Evolutionary conservation across 2,797 vertebrate genomes (phyloP).

Genomic region (Haliaeetus albicilla): DNA sequence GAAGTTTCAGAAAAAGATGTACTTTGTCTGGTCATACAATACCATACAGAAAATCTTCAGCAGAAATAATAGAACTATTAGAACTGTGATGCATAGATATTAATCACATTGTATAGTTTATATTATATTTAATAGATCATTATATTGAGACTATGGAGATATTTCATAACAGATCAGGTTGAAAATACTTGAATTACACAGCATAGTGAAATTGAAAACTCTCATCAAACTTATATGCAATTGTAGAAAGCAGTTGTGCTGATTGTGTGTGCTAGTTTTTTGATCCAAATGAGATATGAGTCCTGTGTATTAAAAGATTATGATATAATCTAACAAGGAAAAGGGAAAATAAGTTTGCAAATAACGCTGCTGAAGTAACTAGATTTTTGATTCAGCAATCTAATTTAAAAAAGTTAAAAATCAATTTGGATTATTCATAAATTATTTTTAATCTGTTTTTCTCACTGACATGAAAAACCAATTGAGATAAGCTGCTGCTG

Average conservation of each 20-base stretch:
- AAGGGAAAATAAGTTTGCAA: not conserved
- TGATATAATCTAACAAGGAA: not conserved
- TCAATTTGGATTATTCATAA: not conserved
- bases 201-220: not conserved
- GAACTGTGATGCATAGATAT: not conserved
- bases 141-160: not conserved
- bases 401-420: not conserved
- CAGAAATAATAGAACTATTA: not conserved
- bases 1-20: not conserved
- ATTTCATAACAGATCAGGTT: not conserved
- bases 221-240: not conserved
- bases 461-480: not conserved
- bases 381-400: not conserved
- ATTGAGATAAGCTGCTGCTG: not conserved
- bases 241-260: not conserved
- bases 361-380: not conserved
- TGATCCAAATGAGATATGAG: not conserved
- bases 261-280: not conserved
- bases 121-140: not conserved
- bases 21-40: not conserved
- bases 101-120: not conserved
- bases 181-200: not conserved
- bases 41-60: not conserved
- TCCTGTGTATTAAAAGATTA: not conserved
- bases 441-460: constrained; percentile 22